These are phyloP conservation scores for Nematopogon swammerdamellus DNA, from an alignment of 2,888 invertebrate genomes.

Conservation along the genomic window DNA sequence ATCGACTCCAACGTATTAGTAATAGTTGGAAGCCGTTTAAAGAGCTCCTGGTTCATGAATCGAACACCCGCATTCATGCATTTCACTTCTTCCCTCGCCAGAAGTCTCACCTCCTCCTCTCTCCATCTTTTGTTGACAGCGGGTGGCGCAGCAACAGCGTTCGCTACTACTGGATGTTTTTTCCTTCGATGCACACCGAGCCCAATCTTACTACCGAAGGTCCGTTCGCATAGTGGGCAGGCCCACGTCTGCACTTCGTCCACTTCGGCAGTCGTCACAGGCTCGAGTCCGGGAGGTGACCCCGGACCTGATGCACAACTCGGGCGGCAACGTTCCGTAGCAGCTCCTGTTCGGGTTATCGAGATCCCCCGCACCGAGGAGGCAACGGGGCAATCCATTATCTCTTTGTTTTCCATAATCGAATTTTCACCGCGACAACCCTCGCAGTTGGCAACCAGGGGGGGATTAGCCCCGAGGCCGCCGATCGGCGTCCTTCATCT, in stretches of 20 bases:
- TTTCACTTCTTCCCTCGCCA: conserved; percentile 9
- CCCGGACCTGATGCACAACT: conserved; percentile 42
- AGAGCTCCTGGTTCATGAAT: neutral
- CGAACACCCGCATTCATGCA: neutral
- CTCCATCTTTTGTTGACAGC: conserved; percentile 12
- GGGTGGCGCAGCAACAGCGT: conserved; percentile 9
- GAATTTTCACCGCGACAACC: neutral
- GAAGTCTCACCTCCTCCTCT: conserved; percentile 9
- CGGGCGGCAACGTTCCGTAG: conserved; percentile 19
- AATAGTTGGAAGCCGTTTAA: conserved; percentile 3
- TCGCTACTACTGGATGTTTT: conserved; percentile 10
- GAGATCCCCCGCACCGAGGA: neutral
- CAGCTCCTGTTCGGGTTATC: neutral
- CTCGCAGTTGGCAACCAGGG: neutral
- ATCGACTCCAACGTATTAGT: conserved; percentile 10
- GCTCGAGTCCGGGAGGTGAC: conserved; percentile 37
- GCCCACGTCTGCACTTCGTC: conserved; percentile 18
- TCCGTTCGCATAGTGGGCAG: neutral
- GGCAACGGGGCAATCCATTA: neutral
- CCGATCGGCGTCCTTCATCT: neutral
- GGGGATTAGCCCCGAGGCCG: neutral
- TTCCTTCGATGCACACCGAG: conserved; percentile 9
- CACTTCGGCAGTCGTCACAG: conserved; percentile 28
- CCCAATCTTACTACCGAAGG: conserved; percentile 6
- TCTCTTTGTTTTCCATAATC: neutral